Conservation (phyloP, 2,797 vertebrate genomes). For the Stomatorhinus walkeri region DNA sequence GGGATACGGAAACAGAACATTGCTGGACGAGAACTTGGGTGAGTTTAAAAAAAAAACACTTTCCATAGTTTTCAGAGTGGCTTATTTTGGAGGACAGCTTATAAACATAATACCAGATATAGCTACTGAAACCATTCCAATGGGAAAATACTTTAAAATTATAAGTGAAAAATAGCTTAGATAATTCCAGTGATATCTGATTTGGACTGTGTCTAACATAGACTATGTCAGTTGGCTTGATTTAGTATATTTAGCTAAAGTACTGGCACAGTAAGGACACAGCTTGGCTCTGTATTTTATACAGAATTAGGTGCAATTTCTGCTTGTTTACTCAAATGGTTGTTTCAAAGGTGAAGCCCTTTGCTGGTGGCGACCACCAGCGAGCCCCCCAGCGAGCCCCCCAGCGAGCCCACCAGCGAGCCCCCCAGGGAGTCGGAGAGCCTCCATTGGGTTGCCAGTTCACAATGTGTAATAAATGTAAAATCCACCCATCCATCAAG, state of each 20-base stretch:
- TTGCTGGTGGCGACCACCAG: neutral
- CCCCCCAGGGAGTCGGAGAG: neutral
- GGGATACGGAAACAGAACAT: neutral
- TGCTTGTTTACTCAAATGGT: neutral
- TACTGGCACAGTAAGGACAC: neutral
- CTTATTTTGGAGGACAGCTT: conserved; percentile 33
- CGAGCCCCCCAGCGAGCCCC: neutral
- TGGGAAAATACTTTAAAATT: conserved; percentile 15
- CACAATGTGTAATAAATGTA: neutral
- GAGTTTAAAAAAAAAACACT: neutral
- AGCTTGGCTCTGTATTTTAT: neutral
- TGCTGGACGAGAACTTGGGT: neutral
- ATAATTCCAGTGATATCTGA: neutral
- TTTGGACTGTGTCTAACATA: neutral
- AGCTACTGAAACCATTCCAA: conserved; percentile 40
- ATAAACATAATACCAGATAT: conserved; percentile 31
- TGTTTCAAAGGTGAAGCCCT: neutral
- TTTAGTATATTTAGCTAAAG: neutral
- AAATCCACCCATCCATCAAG: neutral
- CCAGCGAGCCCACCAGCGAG: neutral
- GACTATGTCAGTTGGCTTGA: neutral
- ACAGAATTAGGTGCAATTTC: neutral
- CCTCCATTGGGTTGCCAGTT: neutral
- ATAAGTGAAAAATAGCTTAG: neutral
- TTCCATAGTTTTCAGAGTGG: conserved; percentile 4